Conservation (phyloP, 2,888 invertebrate species). For the Agrotis clavis region DNA sequence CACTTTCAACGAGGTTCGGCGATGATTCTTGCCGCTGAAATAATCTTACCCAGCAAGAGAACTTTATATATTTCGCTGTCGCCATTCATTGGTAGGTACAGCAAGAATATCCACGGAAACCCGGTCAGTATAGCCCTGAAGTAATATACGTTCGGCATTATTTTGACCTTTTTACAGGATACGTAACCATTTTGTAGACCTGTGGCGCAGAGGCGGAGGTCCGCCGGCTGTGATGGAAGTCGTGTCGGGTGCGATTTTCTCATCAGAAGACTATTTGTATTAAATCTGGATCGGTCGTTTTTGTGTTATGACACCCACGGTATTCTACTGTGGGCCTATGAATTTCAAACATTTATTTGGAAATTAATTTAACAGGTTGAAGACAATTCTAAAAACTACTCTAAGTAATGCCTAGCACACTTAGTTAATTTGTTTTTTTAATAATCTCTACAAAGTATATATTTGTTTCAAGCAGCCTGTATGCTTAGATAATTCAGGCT, state of each 20-base stretch:
- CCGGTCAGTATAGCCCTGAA: conserved; percentile 20
- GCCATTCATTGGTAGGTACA: not conserved
- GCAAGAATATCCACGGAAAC: conserved; percentile 27
- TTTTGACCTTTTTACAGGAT: conserved; percentile 30
- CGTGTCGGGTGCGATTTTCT: conserved; percentile 26
- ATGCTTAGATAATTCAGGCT: too few relatives aligned
- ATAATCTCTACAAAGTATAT: not conserved
- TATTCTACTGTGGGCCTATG: conserved; percentile 57
- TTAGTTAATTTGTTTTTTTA: not conserved
- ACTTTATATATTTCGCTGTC: not conserved
- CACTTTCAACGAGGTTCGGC: conserved; percentile 16
- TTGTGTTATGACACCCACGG: conserved; percentile 46
- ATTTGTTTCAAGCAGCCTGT: too few relatives aligned
- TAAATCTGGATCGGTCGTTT: conserved; percentile 38
- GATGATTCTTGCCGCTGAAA: conserved; percentile 24
- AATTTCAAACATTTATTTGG: conserved; percentile 51
- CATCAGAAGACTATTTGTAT: conserved; percentile 43
- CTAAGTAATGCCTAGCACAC: not conserved
- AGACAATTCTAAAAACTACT: conserved; percentile 5
- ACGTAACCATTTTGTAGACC: conserved; percentile 45
- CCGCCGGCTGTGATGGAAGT: conserved; percentile 17
- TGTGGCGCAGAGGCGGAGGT: conserved; percentile 24
- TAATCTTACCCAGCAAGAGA: not conserved
- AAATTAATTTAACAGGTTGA: conserved; percentile 25
- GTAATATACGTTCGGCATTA: conserved; percentile 23